phyloP scores from a whole-genome alignment of 2,113 vertebrate genomes.

The Colius striatus region DNA sequence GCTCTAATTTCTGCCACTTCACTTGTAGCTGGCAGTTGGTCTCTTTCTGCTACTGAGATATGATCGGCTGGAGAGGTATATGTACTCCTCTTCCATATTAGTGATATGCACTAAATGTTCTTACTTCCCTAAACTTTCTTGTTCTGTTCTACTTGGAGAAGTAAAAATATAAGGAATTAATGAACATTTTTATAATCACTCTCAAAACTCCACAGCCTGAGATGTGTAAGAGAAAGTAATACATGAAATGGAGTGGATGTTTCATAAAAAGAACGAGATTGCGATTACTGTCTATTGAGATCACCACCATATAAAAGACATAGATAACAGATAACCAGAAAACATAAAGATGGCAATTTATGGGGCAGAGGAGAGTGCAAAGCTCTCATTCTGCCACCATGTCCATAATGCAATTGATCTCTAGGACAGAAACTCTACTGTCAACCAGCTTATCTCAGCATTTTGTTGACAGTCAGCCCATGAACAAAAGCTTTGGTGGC shows the following conservation, averaged over 20 bases:
- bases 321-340: not conserved
- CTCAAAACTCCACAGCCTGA: not conserved
- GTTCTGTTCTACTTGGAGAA: not conserved
- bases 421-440: conserved; percentile 6
- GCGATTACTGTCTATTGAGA: not conserved
- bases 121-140: not conserved
- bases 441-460: conserved; percentile 42
- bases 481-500: conserved; percentile 21
- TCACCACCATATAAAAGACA: not conserved
- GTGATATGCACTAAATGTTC: not conserved
- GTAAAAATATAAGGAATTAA: not conserved
- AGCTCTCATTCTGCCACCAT: not conserved
- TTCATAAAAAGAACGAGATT: not conserved
- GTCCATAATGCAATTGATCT: conserved; percentile 11
- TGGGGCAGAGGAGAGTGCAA: not conserved
- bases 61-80: not conserved
- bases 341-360: conserved; percentile 31
- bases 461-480: conserved; percentile 33
- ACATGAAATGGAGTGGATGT: not conserved
- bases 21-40: conserved; percentile 44
- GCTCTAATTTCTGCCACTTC: conserved; percentile 66
- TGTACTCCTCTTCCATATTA: not conserved
- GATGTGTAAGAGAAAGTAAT: not conserved
- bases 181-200: not conserved
- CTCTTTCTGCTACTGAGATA: not conserved